Evolutionary conservation across 2,888 invertebrate species (phyloP), one percentile per base, ranked within the genome.

Genomic region (Andrena bicolor): DNA sequence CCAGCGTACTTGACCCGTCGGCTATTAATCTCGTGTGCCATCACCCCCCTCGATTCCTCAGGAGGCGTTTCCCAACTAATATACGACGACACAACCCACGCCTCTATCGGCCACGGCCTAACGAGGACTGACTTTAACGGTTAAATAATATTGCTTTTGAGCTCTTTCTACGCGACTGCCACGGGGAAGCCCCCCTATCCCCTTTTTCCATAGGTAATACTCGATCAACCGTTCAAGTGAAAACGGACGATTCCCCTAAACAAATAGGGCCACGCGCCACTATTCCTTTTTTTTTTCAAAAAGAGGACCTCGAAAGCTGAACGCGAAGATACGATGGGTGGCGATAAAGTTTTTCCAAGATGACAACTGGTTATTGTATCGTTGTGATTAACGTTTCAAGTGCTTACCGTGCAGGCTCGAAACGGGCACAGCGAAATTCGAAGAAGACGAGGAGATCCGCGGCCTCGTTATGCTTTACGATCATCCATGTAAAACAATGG

Each of bases 121-220:
- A 91, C 91, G 88, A 91, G 91, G 90, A 90, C 90, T 89, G 91
- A 91, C 91, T 91, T 91, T 91, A 91, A 91, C 91, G 91, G 90
- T 91, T 91, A 91, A 91, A 91, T 91, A 91, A 91, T 91, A 91
- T 90, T 90, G 88, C 88, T 73, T 41, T 30, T 69, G 72, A 82
- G 76, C 77, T 78, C 77, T 69, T 78, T 83, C 82, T 72, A 30
- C 80, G 63, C 69, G 71, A 23, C 35, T 68, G 63, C 32, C 68
- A 70, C 66, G 35, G 28, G 48, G 68, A 60, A 60, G 4, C 13
- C 66, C 8, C 13, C 2, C 5, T 35, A 8, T 1, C 16, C 1
- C 6, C 13, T 64, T 26, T 41, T 41, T 16, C 41, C 41, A 41
- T 41, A n/a, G n/a, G n/a, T n/a, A 41, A 41, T 16, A 41, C 41